phyloP scores from a whole-genome alignment of 2,888 invertebrate genomes.

The Pseudoips prasinana region DNA sequence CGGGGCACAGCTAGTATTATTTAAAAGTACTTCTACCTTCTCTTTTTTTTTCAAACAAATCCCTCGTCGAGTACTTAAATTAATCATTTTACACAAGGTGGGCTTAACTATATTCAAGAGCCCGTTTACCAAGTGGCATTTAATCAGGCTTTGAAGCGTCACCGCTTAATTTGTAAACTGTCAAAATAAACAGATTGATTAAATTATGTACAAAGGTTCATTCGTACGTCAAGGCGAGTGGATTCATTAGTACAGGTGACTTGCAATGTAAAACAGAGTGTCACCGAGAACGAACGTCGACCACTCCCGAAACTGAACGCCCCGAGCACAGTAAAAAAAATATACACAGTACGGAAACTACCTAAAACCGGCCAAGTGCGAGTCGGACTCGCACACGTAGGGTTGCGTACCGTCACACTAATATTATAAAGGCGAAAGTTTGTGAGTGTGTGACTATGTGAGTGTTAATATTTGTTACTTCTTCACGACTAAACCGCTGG shows the following conservation, averaged over 20 bases:
- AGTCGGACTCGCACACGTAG: too few relatives aligned
- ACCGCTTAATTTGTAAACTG: conserved; percentile 52
- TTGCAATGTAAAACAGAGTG: conserved; percentile 59
- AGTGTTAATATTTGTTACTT: too few relatives aligned
- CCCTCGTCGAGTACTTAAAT: conserved; percentile 2
- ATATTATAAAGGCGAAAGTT: too few relatives aligned
- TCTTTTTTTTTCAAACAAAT: too few relatives aligned
- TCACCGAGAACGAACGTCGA: conserved; percentile 53
- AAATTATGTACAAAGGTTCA: conserved; percentile 57
- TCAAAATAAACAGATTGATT: conserved; percentile 64
- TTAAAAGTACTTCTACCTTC: too few relatives aligned
- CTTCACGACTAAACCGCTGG: too few relatives aligned
- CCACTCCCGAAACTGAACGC: conserved; percentile 35
- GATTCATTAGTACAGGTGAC: conserved; percentile 74
- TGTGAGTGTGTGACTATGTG: too few relatives aligned
- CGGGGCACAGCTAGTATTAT: too few relatives aligned
- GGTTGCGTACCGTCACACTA: too few relatives aligned
- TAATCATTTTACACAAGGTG: conserved; percentile 11
- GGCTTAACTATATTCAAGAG: conserved; percentile 19
- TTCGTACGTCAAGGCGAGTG: conserved; percentile 51
- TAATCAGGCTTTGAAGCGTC: conserved; percentile 40
- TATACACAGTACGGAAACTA: too few relatives aligned
- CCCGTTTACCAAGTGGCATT: conserved; percentile 28
- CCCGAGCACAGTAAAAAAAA: too few relatives aligned
- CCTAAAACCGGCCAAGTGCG: too few relatives aligned